Evolutionary conservation across 2,113 vertebrate genomes (phyloP), one percentile per base, ranked within the genome.

Genomic region (Meriones unguiculatus): DNA sequence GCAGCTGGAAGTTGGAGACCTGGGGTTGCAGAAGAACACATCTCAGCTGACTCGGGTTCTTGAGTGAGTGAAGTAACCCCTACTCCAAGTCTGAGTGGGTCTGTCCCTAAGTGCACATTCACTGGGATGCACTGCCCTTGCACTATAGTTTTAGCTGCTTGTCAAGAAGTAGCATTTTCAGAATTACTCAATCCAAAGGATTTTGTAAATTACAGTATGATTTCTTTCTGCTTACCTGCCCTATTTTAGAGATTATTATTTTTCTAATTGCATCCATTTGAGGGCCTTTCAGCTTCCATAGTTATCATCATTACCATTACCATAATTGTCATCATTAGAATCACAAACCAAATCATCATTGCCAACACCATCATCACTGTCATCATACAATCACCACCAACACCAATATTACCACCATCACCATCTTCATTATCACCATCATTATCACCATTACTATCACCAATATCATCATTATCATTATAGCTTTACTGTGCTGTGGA

Each of bases 1-100:
- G 28, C 9, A 41, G 0, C 3, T 1, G 11, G 13, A 20, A 85
- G 25, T 2, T 64, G 30, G 6, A 73, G 46, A 0, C 22, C 62
- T 11, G 12, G 20, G 14, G 3, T 12, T 86, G 11, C 17, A 54
- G 46, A 69, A 54, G 46, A 69, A 14, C 35, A 22, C 1, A 3
- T 30, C 50, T 22, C 13, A 0, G 7, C 1, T 41, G n/a, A 22
- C 22, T 59, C 52, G 24, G 25, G 35, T 10, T 46, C 64, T 70
- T 46, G 50, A 38, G 20, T 32, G 11, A 77, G 52, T 24, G 15
- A 25, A n/a, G 18, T 46, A 41, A 46, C n/a, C n/a, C 18, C 4
- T 9, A 20, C 35, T 15, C 32, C 13, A 38, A 17, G 1, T 52
- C 54, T 32, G 35, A 59, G 70, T 24, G 32, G 25, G 50, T 81